Conservation (phyloP, 2,113 vertebrate genomes). For the Rhegmatorhina hoffmannsi region DNA sequence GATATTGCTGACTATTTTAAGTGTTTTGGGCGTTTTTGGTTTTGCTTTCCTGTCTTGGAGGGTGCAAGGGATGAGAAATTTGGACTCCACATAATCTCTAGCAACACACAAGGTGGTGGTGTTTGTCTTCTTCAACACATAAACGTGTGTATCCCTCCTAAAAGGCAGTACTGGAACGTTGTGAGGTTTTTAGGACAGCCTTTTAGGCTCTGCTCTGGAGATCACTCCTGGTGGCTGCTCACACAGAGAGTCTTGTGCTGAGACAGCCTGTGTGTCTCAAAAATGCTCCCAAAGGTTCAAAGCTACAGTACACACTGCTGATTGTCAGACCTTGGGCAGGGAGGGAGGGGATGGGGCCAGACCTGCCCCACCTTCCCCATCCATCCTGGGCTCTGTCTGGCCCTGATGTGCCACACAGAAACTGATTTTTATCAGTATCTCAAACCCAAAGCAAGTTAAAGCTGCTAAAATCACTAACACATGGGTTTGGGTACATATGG, state of each 20-base stretch:
- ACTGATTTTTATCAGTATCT: background rate
- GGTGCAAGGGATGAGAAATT: background rate
- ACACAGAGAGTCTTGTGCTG: background rate
- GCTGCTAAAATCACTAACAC: background rate
- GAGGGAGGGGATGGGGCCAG: background rate
- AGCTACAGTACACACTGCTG: background rate
- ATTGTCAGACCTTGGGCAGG: background rate
- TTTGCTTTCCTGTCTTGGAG: background rate
- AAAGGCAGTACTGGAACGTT: background rate
- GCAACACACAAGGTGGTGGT: background rate
- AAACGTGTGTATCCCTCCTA: background rate
- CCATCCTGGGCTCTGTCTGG: fast-evolving
- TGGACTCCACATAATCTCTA: background rate
- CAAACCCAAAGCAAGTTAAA: background rate
- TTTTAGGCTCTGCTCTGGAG: background rate
- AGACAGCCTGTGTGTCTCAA: background rate
- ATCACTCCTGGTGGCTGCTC: background rate
- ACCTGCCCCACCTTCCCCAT: background rate
- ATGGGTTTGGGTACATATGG: slow-evolving; percentile 33
- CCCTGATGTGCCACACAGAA: background rate
- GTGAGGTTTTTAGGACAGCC: background rate
- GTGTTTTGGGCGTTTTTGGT: background rate
- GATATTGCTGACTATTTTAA: background rate
- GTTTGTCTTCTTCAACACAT: background rate
- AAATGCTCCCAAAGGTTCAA: background rate